Base-by-base conservation (phyloP, 2,797 vertebrate species). In the Notolabrus celidotus region DNA sequence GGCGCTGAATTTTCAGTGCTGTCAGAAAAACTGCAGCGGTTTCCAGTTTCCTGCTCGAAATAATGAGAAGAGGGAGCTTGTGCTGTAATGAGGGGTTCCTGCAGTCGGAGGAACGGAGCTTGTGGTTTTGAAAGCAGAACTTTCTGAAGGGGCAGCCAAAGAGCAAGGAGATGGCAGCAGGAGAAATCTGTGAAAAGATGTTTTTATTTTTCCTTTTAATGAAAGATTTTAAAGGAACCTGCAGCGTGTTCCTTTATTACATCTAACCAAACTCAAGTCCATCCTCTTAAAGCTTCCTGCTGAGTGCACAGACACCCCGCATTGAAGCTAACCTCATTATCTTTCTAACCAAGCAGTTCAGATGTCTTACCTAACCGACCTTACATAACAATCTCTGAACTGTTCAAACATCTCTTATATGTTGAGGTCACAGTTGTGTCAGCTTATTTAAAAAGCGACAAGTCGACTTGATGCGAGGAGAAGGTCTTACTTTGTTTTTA, bases 1-100 rank as follows among this genome's bases (percentile, higher is more conserved):
- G 8, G 4, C 10, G 25, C 15, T 19, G 12, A 64, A 71, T 31
- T 50, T 49, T 52, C 12, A 53, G 53, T 15, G 5, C 27, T 25
- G 15, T 71, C 36, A 38, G 41, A 52, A 54, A n/a, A 67, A 70
- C 23, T 74, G 68, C 64, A 53, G 51, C 36, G 20, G 12, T 41
- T 7, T 23, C 51, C 63, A 8, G 7, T 59, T 67, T 27, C 16
- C 23, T 10, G 2, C 20, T 52, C 2, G 27, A 20, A 78, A 65
- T 74, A 79, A 82, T 71, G 55, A 71, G 63, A 17, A 3, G n/a
- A 52, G 34, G 46, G 11, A 52, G 27, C 29, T 14, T 5, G 9
- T 17, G 49, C 68, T 60, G 23, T 80, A 75, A 80, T 77, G 76
- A 77, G 74, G 10, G 7, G 17, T 38, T 59, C 25, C 55, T 75